A percentile compares a stretch with the other conserved stretches of the same genome.
These are phyloP conservation scores for Zelleria hepariella DNA, from an alignment of 2,888 invertebrate genomes.

Conservation along the genomic window DNA sequence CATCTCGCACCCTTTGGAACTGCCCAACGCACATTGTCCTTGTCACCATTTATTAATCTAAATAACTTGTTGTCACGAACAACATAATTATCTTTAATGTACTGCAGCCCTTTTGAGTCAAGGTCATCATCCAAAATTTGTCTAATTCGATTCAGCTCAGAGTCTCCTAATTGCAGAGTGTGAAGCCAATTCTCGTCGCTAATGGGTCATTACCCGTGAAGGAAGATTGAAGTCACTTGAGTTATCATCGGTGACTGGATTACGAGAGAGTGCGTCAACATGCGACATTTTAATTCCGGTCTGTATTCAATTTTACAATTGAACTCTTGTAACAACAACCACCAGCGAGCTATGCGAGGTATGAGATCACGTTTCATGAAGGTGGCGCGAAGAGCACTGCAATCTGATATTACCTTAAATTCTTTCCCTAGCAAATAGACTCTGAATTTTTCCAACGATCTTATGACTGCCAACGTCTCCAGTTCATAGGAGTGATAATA, in stretches of 20 bases:
- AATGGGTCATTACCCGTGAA: conserved; percentile 13
- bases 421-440: conserved; percentile 14
- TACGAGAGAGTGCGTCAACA: conserved; percentile 10
- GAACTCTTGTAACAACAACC: conserved; percentile 7
- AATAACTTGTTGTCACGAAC: conserved; percentile 16
- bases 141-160: conserved; percentile 12
- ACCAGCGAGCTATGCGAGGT: conserved; percentile 15
- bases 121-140: conserved; percentile 10
- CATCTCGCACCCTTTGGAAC: conserved; percentile 25
- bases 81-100: conserved; percentile 15
- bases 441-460: conserved; percentile 14
- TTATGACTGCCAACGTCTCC: conserved; percentile 5
- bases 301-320: conserved; percentile 1
- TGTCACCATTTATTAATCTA: conserved; percentile 12
- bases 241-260: background rate
- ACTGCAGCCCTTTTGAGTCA: conserved; percentile 10
- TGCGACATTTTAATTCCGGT: conserved; percentile 10
- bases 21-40: conserved; percentile 20
- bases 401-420: conserved; percentile 16
- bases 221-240: conserved; percentile 12
- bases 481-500: conserved; percentile 1
- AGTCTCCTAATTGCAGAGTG: conserved; percentile 16
- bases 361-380: conserved; percentile 15
- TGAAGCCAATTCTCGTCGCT: conserved; percentile 13
- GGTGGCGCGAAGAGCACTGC: conserved; percentile 15